A percentile compares a stretch with the other conserved stretches of the same genome.
phyloP scores from a whole-genome alignment of 2,797 vertebrate genomes.

The Chloroceryle inda region DNA sequence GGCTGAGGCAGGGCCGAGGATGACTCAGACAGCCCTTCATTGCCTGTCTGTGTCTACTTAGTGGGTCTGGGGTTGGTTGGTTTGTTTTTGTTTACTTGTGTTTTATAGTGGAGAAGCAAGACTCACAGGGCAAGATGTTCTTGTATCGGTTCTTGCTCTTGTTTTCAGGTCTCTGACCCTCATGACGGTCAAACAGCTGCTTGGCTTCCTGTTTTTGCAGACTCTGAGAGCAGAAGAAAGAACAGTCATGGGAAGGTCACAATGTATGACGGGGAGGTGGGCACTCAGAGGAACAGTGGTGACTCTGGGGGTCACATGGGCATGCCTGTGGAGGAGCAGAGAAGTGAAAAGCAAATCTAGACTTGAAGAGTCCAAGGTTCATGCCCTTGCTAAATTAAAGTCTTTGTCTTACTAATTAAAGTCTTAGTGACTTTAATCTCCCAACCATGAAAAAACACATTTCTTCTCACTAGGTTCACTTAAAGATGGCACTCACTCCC shows the following conservation, averaged over 20 bases:
- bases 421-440: background rate
- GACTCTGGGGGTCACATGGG: background rate
- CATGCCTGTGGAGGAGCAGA: background rate
- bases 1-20: background rate
- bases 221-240: slow-evolving; percentile 78
- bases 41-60: background rate
- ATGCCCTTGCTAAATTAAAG: background rate
- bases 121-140: slow-evolving; percentile 97
- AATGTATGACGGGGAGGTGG: background rate
- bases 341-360: background rate
- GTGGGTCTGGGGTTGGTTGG: background rate
- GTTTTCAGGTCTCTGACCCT: slow-evolving; percentile 96
- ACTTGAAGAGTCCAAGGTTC: background rate
- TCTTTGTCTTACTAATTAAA: no score
- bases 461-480: background rate
- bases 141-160: slow-evolving; percentile 99
- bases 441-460: background rate
- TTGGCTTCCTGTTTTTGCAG: slow-evolving; percentile 95
- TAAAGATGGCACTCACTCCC: background rate
- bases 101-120: background rate
- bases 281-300: background rate
- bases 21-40: background rate
- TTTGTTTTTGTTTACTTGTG: background rate
- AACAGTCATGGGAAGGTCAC: background rate
- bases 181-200: slow-evolving; percentile 90